Evolutionary conservation across 2,797 vertebrate genomes (phyloP).

Genomic region (Gallinago stenura): DNA sequence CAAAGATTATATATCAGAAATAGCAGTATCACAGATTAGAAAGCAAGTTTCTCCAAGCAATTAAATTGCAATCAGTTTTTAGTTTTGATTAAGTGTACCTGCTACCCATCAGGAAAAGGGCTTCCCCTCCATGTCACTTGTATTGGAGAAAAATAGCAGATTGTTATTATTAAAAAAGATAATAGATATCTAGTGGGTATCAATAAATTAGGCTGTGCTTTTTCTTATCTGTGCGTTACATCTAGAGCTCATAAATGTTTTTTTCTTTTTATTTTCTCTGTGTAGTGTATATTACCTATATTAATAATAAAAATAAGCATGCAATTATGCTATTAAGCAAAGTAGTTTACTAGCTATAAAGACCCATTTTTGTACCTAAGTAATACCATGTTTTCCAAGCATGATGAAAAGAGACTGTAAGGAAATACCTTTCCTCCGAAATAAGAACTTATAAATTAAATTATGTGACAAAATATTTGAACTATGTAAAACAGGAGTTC

Average conservation of each 20-base stretch:
- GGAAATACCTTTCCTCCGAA: background rate
- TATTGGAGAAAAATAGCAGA: background rate
- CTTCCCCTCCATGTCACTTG: background rate
- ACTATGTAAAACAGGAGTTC: background rate
- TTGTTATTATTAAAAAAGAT: background rate
- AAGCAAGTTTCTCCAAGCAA: background rate
- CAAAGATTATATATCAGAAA: background rate
- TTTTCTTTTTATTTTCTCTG: background rate
- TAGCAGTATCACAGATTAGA: background rate
- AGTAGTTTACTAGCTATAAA: background rate
- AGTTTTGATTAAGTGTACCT: background rate
- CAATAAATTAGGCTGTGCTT: background rate
- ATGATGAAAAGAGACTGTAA: background rate
- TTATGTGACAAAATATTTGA: background rate
- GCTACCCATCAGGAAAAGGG: background rate
- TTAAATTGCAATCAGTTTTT: background rate
- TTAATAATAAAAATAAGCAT: background rate
- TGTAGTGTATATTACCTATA: background rate
- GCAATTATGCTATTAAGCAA: background rate
- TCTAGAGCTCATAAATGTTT: background rate
- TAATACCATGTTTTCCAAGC: background rate
- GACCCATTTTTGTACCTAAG: background rate
- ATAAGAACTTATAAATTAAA: background rate
- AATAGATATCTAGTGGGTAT: background rate
- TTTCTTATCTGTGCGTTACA: background rate